Conservation (phyloP, 2,113 vertebrate species). For the Gopherus flavomarginatus region DNA sequence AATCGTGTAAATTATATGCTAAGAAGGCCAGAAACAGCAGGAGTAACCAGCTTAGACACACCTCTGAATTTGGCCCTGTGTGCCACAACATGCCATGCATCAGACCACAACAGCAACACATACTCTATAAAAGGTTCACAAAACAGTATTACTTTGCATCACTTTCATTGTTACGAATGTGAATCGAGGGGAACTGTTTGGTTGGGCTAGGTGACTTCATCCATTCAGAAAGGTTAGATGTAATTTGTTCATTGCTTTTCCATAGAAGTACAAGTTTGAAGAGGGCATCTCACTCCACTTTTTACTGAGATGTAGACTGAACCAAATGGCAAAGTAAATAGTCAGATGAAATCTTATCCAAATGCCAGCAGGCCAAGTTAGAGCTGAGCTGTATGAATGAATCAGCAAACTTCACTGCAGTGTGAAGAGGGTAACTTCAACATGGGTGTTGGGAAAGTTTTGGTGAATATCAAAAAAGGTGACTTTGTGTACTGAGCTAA, state of each 20-base stretch:
- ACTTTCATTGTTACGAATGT: not conserved
- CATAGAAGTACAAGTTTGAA: not conserved
- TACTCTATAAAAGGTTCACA: not conserved
- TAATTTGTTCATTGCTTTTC: not conserved
- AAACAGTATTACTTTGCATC: not conserved
- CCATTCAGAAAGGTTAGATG: not conserved
- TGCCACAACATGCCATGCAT: not conserved
- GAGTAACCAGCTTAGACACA: not conserved
- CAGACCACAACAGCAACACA: not conserved
- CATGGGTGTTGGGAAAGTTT: not conserved
- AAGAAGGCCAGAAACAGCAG: not conserved
- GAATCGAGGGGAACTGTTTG: not conserved
- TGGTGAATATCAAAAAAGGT: not conserved
- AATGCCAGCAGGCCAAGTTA: conserved; percentile 12
- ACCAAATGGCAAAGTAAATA: conserved; percentile 37
- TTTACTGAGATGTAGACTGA: not conserved
- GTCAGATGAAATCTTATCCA: conserved; percentile 22
- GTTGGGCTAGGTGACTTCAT: not conserved
- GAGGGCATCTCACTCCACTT: not conserved
- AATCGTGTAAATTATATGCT: not conserved
- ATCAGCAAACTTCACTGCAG: conserved; percentile 15
- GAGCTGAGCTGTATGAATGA: not conserved
- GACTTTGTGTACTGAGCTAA: not conserved
- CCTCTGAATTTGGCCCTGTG: not conserved
- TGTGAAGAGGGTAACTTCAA: not conserved